Conservation (phyloP, 2,797 vertebrate species). For the Spinus olivaceus region DNA sequence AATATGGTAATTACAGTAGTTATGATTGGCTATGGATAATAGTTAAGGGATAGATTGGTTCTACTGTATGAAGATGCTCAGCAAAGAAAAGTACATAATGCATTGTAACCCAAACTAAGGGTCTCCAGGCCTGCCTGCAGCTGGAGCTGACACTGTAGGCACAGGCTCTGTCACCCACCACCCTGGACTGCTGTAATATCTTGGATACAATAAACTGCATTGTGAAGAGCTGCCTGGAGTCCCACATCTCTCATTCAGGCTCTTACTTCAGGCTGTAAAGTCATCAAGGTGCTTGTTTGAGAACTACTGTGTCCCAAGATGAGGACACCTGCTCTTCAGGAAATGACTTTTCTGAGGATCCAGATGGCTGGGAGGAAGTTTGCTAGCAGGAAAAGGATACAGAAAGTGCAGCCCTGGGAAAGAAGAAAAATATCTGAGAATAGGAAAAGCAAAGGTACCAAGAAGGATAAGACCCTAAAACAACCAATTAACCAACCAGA, state of each 20-base stretch:
- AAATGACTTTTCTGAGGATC: background rate
- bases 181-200: no score
- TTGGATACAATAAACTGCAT: no score
- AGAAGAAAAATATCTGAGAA: background rate
- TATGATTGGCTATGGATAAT: accelerated
- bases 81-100: no score
- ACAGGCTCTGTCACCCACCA: no score
- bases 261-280: background rate
- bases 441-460: background rate
- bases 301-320: background rate
- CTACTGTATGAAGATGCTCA: no score
- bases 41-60: no score
- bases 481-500: background rate
- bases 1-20: no score
- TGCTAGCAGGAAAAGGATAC: background rate
- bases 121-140: no score
- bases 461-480: background rate
- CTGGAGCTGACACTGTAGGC: no score
- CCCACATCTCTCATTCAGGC: no score
- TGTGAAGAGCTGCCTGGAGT: no score
- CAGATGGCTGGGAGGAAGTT: background rate
- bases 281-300: background rate
- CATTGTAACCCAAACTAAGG: no score
- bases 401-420: background rate
- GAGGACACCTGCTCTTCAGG: background rate